Evolutionary conservation across 2,888 invertebrate species (phyloP).

Genomic region (Hypsopygia costalis): DNA sequence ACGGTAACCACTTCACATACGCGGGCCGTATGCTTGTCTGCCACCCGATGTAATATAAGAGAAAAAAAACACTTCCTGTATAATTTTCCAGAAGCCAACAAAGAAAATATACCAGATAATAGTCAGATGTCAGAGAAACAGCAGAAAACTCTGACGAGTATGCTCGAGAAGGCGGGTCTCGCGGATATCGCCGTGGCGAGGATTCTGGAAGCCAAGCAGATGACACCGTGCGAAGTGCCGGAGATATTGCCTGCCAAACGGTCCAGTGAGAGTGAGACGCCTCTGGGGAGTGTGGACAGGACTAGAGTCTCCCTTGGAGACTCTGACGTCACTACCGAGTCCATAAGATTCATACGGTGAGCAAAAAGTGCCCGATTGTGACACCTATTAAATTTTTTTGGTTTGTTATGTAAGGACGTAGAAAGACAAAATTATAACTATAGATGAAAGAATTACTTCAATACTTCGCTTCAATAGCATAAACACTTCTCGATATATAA

Average conservation of each 20-base stretch:
- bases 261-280: constrained; percentile 48
- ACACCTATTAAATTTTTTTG: no score
- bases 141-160: constrained; percentile 29
- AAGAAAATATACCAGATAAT: constrained; percentile 48
- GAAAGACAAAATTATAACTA: no score
- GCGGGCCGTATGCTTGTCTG: no score
- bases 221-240: no score
- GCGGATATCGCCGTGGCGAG: constrained; percentile 31
- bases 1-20: no score
- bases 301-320: constrained; percentile 68
- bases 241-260: constrained; percentile 12
- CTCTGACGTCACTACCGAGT: constrained; percentile 54
- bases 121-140: neutral
- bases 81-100: constrained; percentile 30
- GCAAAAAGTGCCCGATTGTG: no score
- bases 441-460: no score
- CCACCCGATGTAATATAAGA: no score
- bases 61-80: no score
- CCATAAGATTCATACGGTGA: constrained; percentile 52
- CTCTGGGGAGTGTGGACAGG: constrained; percentile 60
- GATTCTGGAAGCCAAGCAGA: neutral
- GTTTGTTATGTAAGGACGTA: no score
- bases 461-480: no score
- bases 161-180: constrained; percentile 50
- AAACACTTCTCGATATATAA: no score